Conservation (phyloP, 2,797 vertebrate species). For the Rhynchonycteris naso region DNA sequence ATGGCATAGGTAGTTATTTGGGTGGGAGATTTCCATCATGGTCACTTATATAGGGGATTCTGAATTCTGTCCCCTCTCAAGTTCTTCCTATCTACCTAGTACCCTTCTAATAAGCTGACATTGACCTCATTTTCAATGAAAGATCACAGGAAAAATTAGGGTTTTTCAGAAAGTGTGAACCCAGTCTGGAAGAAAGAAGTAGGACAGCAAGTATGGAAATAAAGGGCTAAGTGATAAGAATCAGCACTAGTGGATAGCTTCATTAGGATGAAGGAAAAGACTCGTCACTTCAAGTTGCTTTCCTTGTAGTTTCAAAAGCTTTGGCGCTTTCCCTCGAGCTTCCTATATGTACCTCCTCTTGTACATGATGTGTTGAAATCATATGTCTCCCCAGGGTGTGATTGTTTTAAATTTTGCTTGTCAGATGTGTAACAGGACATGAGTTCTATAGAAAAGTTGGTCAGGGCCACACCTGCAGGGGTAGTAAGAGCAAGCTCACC, state of each 20-base stretch:
- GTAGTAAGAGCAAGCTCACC: background rate
- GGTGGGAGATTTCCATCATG: background rate
- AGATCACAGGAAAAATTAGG: background rate
- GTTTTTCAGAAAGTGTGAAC: background rate
- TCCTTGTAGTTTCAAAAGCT: background rate
- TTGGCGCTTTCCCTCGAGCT: background rate
- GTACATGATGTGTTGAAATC: constrained; percentile 12
- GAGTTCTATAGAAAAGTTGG: background rate
- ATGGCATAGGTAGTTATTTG: background rate
- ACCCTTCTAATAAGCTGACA: background rate
- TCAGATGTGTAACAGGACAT: background rate
- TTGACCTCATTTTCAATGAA: background rate
- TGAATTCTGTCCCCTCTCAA: background rate
- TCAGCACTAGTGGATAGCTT: background rate
- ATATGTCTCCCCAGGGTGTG: background rate
- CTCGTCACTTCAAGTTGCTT: background rate
- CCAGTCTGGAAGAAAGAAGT: background rate
- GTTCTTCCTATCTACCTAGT: background rate
- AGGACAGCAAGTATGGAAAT: background rate
- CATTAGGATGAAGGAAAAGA: background rate
- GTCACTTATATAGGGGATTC: background rate
- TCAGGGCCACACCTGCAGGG: background rate
- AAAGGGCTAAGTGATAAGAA: background rate
- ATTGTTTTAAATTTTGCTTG: constrained; percentile 20
- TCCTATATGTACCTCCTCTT: background rate